These are phyloP conservation scores for Todus mexicanus DNA, from an alignment of 2,797 vertebrate genomes.

Conservation along the genomic window DNA sequence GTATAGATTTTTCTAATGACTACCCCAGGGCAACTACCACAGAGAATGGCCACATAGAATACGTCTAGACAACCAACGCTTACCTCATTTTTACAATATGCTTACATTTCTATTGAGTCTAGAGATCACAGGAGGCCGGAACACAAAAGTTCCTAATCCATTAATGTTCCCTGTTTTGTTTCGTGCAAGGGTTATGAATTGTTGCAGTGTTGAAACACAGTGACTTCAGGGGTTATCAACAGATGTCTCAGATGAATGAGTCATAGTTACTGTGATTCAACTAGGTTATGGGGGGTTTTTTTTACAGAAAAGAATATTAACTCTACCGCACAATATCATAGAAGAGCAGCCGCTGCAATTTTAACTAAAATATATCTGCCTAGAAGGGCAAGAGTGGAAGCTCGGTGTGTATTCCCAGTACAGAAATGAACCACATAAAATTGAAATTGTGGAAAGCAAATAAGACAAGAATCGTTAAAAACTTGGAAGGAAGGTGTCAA, in stretches of 20 bases:
- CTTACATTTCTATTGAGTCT: slow-evolving; percentile 1
- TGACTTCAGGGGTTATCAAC: slow-evolving; percentile 55
- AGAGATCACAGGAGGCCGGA: slow-evolving; percentile 7
- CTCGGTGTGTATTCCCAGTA: background rate
- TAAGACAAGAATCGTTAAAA: background rate
- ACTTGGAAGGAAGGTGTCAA: background rate
- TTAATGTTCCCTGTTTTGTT: background rate
- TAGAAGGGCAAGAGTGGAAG: background rate
- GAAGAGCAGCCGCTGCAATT: background rate
- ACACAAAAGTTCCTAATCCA: background rate
- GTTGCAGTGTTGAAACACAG: background rate
- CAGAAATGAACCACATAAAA: background rate
- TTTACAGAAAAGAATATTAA: background rate
- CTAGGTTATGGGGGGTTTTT: background rate
- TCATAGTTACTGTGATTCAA: slow-evolving; percentile 13
- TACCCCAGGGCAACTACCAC: background rate
- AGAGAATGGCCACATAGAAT: background rate
- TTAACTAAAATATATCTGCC: background rate
- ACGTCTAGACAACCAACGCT: background rate
- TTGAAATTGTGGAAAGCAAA: background rate
- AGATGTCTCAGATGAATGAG: slow-evolving; percentile 48
- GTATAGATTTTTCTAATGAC: background rate
- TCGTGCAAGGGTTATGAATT: background rate
- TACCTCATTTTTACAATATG: background rate
- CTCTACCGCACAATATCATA: background rate